Conservation (phyloP, 2,797 vertebrate species). For the Novumbra hubbsi region DNA sequence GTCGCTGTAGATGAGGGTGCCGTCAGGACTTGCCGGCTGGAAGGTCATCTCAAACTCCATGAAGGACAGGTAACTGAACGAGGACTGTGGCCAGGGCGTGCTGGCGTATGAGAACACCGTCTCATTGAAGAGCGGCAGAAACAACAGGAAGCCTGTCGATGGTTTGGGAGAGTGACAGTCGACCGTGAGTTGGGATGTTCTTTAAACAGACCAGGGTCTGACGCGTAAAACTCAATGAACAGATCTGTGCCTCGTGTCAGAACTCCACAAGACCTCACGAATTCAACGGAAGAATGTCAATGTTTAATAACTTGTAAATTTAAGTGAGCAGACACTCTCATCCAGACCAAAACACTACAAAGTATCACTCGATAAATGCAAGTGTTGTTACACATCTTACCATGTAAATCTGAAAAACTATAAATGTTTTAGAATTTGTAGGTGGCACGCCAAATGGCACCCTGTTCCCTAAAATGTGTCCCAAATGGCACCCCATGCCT, state of each 20-base stretch:
- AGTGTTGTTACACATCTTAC: not conserved
- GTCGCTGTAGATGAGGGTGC: conserved; percentile 89
- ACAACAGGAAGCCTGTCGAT: conserved; percentile 81
- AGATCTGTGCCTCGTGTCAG: not conserved
- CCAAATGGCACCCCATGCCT: too few relatives aligned
- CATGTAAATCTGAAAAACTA: not conserved
- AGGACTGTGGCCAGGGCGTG: conserved; percentile 85
- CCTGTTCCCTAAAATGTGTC: too few relatives aligned
- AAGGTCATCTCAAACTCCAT: conserved; percentile 94
- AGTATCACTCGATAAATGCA: not conserved
- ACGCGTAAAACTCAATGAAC: not conserved
- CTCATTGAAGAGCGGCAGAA: conserved; percentile 88
- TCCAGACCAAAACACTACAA: too few relatives aligned
- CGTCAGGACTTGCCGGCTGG: conserved; percentile 75
- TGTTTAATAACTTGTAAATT: not conserved
- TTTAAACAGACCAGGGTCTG: not conserved
- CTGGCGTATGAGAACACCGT: conserved; percentile 83
- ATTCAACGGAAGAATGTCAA: not conserved
- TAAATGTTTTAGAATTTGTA: too few relatives aligned
- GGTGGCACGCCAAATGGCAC: too few relatives aligned
- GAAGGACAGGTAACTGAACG: conserved; percentile 90
- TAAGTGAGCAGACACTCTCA: too few relatives aligned
- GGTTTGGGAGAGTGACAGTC: not conserved
- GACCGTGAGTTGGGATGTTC: too few relatives aligned
- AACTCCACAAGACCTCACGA: not conserved